Evolutionary conservation across 1,140 invertebrate genomes (phyloP).

Genomic region (Euborellia annulipes): DNA sequence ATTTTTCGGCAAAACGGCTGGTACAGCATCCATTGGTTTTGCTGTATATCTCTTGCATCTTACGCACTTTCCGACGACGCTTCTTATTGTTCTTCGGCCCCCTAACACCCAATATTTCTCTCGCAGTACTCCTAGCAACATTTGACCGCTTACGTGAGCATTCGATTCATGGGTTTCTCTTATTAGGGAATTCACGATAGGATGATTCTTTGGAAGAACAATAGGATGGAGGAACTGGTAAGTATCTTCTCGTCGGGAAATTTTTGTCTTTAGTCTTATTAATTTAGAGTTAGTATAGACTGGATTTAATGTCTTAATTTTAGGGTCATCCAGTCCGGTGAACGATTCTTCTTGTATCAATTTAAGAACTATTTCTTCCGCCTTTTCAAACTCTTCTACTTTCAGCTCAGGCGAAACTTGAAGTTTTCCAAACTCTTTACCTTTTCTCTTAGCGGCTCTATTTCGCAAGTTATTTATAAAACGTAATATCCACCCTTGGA

Average conservation of each 20-base stretch:
- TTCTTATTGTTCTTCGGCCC: constrained; percentile 14
- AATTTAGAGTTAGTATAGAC: constrained; percentile 1
- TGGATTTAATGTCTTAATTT: background rate
- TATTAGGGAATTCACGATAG: constrained; percentile 8
- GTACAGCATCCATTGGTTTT: constrained; percentile 14
- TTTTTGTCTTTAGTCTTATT: constrained; percentile 7
- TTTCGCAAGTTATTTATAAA: constrained; percentile 16
- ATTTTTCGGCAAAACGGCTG: constrained; percentile 18
- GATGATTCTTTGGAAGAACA: constrained; percentile 10
- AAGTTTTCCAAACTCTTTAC: too few relatives aligned
- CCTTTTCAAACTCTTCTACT: constrained; percentile 3
- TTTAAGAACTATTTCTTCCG: constrained; percentile 1
- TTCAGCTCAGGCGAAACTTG: too few relatives aligned
- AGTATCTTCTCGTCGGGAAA: background rate
- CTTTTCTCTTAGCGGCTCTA: background rate
- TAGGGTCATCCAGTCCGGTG: background rate
- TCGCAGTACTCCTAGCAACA: constrained; percentile 8
- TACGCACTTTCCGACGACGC: constrained; percentile 18
- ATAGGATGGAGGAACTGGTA: constrained; percentile 7
- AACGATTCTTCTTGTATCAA: constrained; percentile 8
- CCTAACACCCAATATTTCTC: constrained; percentile 20
- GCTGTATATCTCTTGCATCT: constrained; percentile 16
- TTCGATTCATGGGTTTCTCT: constrained; percentile 5
- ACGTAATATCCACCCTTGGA: constrained; percentile 16
- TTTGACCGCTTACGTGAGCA: constrained; percentile 10